A percentile compares a stretch with the other conserved stretches of the same genome.
Evolutionary conservation across 2,113 vertebrate species (phyloP).

Genomic region (mouse (Mus musculus)): DNA sequence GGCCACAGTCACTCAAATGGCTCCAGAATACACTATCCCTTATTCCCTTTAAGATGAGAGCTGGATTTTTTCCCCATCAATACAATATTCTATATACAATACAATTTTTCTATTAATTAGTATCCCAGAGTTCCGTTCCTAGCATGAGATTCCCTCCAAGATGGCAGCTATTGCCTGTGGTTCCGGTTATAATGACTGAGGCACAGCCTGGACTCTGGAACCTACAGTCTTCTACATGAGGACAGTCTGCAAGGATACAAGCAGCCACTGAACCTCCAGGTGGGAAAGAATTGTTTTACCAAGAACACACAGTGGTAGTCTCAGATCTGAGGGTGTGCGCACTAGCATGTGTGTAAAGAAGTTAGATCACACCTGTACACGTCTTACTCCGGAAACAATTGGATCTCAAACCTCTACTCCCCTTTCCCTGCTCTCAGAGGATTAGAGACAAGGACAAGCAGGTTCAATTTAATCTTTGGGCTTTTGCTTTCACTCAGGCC

Average conservation of each 20-base stretch:
- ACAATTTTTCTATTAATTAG: neutral
- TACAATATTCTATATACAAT: neutral
- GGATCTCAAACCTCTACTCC: neutral
- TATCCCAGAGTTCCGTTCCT: neutral
- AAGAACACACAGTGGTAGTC: neutral
- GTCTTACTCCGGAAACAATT: neutral
- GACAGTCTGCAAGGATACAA: neutral
- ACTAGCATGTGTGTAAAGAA: neutral
- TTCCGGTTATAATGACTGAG: neutral
- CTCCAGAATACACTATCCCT: neutral
- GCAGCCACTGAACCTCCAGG: neutral
- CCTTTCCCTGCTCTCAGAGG: neutral
- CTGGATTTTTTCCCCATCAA: neutral
- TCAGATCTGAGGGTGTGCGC: neutral
- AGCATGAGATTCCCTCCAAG: neutral
- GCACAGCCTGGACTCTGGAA: neutral
- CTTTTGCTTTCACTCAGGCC: conserved; percentile 16
- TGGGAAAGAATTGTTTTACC: neutral
- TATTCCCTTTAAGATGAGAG: neutral
- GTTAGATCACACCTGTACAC: neutral
- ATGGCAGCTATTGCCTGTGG: neutral
- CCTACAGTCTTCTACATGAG: neutral
- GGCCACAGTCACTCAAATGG: neutral
- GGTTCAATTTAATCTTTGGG: neutral
- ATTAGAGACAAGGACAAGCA: neutral